Base-by-base conservation (phyloP, 2,113 vertebrate species). In the Myotis yumanensis region DNA sequence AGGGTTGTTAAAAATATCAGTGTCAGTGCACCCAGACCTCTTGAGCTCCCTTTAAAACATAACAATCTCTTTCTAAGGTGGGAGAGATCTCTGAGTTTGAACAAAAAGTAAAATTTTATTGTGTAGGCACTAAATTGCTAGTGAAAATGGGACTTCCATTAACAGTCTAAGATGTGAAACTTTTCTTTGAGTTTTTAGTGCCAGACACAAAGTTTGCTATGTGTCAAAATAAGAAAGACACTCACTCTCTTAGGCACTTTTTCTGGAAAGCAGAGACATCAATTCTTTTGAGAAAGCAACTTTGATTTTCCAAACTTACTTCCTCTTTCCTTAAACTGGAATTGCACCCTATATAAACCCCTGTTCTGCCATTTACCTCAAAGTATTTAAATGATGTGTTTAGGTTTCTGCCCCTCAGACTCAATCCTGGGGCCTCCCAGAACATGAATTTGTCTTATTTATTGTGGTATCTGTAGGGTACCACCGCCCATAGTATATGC, bases 1-100 rank as follows among this genome's bases (percentile, higher is more conserved):
- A 48, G 28, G 52, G 10, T 32, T 91, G 82, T 95, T 96, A 79
- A 94, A 91, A 97, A 84, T 94, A 68, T 59, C 62, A 66, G 9
- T 90, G 43, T 95, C 68, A 68, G 35, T 71, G 28, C 9, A 80
- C 51, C 28, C 22, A 46, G 48, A 83, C 79, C 73, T 86, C 28
- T 89, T 28, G 37, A 76, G 54, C 46, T 43, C 28, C 28, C 37
- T 87, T 89, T 48, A 30, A 91, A 91, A 83, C 20, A 77, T 51
- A 94, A 69, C 51, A 62, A 91, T 72, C 62, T 48, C 3, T 81
- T 90, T 57, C 20, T 68, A 59, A 71, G 90, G 86, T 93, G 28
- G 30, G 51, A 73, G 14, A 90, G 17, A 35, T 9, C 11, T 86
- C 71, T 88, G 51, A 37, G 35, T 91, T 90, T 30, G 11, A 59